A percentile compares a stretch with the other conserved stretches of the same genome.
phyloP scores from a whole-genome alignment of 2,113 vertebrate genomes.

The Stegastes partitus region DNA sequence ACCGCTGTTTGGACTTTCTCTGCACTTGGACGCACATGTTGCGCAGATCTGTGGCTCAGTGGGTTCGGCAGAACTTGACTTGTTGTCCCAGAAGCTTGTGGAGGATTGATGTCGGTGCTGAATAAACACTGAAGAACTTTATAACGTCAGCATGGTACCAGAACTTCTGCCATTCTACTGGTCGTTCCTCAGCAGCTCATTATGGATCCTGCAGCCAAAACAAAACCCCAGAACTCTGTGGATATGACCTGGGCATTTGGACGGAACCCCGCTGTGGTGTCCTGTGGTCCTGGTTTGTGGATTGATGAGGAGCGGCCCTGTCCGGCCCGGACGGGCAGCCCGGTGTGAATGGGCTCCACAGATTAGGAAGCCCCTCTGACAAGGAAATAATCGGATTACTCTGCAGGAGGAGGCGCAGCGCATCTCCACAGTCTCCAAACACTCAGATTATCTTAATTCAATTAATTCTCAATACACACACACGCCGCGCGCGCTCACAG shows the following conservation, averaged over 20 bases:
- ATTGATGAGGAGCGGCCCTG: constrained; percentile 12
- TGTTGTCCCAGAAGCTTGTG: neutral
- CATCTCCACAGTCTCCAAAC: constrained; percentile 84
- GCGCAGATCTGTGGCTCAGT: neutral
- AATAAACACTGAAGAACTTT: too few relatives aligned
- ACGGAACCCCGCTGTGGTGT: too few relatives aligned
- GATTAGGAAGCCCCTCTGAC: constrained; percentile 76
- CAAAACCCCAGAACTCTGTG: too few relatives aligned
- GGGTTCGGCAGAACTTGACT: neutral
- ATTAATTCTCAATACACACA: constrained; percentile 95
- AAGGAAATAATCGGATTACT: constrained; percentile 92
- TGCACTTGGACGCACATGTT: neutral
- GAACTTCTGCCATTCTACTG: too few relatives aligned
- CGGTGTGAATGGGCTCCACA: constrained; percentile 10
- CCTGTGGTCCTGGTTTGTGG: neutral
- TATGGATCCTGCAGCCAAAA: too few relatives aligned
- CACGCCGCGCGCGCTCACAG: constrained; percentile 71
- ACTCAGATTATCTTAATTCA: constrained; percentile 94
- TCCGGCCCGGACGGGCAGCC: constrained; percentile 24
- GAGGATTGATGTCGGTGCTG: neutral
- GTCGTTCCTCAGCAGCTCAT: too few relatives aligned
- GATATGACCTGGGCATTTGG: too few relatives aligned
- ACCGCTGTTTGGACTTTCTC: neutral
- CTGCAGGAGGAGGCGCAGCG: constrained; percentile 47
- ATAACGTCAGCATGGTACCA: too few relatives aligned